Base-by-base conservation (phyloP, 2,113 vertebrate genomes). In the Talpa occidentalis region DNA sequence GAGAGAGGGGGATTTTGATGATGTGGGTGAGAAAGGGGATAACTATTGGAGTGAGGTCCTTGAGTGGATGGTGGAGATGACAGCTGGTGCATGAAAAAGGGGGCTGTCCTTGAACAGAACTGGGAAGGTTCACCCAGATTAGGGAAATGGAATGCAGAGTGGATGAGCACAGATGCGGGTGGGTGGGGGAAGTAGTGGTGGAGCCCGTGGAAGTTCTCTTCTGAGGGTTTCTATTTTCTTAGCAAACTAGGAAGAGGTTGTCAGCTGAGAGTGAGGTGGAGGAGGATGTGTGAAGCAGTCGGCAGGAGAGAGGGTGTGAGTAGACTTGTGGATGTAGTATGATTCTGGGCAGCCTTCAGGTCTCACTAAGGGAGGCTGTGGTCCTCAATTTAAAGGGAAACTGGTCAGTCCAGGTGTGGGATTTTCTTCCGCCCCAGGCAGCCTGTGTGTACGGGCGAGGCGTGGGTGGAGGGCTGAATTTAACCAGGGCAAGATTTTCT, bases 151-250 rank as follows among this genome's bases (percentile, higher is more conserved):
- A 67, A 91, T 94, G 70, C 79, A 59, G 94, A 82, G 92, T 9
- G 78, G 76, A 60, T 42, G 59, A 78, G 89, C 91, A 74, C 95
- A 96, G 93, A 93, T 93, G 92, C 91, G 17, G 83, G 95, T 96
- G 91, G 91, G 94, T 40, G 93, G 91, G 80, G 93, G 87, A 76
- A 84, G 62, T 21, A 4, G 91, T 17, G 15, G 88, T 4, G 21
- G 35, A 67, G 62, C 94, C 77, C 0, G 11, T 26, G 70, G 73
- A 79, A 44, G 70, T 72, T 85, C 81, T 90, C 90, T 93, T 91
- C 92, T 30, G 70, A 73, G 62, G 74, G 90, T 90, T 95, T 95
- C 94, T 96, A 93, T 95, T 95, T 96, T 96, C 95, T 93, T 89
- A 91, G 90, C 87, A 35, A 88, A 89, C 84, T 91, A 90, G 47